Percentiles rank a stretch among this genome's conserved stretches.
Evolutionary conservation across 1,140 invertebrate genomes (phyloP).

Genomic region (Pseudomyrmex dendroicus): DNA sequence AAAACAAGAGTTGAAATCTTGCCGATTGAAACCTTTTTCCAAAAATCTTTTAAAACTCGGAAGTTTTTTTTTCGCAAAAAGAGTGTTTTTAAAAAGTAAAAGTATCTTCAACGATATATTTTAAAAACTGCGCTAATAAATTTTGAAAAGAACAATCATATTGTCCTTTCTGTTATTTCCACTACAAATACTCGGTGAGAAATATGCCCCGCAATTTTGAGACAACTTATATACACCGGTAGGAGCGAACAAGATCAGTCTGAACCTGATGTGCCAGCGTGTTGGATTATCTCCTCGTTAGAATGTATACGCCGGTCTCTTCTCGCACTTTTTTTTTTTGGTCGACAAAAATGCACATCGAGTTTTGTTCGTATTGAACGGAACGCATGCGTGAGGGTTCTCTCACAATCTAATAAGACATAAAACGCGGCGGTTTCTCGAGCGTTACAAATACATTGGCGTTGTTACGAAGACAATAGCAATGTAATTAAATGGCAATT

Average conservation of each 20-base stretch:
- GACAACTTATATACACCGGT: conserved; percentile 20
- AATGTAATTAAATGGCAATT: conserved; percentile 59
- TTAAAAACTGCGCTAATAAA: too few relatives aligned
- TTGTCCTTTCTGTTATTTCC: neutral
- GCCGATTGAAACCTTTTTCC: too few relatives aligned
- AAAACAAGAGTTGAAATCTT: too few relatives aligned
- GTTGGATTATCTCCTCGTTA: conserved; percentile 30
- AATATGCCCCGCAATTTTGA: conserved; percentile 34
- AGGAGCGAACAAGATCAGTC: conserved; percentile 36
- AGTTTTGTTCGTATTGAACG: neutral
- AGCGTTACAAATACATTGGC: conserved; percentile 59
- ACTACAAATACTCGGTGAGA: neutral
- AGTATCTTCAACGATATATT: neutral
- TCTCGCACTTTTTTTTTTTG: neutral
- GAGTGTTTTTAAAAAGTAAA: neutral
- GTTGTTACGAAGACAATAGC: conserved; percentile 52
- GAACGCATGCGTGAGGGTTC: neutral
- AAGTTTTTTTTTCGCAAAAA: neutral
- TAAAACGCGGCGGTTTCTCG: neutral
- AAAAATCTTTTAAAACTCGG: too few relatives aligned
- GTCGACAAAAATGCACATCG: neutral
- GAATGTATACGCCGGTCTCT: conserved; percentile 26
- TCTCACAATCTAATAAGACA: conserved; percentile 12
- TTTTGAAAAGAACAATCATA: neutral
- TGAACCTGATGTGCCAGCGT: conserved; percentile 43